These are phyloP conservation scores for Pterostichus madidus DNA, from an alignment of 2,888 invertebrate species.

Conservation along the genomic window DNA sequence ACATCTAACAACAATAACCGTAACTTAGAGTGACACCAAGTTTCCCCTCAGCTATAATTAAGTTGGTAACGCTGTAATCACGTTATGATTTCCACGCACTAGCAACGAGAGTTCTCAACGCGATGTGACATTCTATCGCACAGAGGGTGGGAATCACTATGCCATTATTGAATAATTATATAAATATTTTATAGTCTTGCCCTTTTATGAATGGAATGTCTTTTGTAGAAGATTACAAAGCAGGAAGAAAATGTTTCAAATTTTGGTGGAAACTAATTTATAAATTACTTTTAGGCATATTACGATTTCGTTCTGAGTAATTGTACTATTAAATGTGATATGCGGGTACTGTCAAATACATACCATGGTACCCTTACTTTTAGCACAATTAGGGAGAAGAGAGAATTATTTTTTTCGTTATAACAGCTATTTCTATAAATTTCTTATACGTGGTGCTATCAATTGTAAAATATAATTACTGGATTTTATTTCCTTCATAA, in stretches of 20 bases:
- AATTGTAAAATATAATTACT: too few species aligned
- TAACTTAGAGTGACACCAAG: constrained; percentile 46
- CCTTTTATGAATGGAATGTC: background rate
- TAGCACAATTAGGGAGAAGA: too few species aligned
- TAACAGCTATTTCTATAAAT: too few species aligned
- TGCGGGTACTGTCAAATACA: constrained; percentile 39
- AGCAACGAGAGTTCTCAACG: constrained; percentile 13
- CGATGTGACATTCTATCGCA: background rate
- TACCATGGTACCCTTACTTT: constrained; percentile 31
- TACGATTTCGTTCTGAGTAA: background rate
- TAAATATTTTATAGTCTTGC: background rate
- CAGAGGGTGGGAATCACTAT: background rate
- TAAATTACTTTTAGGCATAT: background rate
- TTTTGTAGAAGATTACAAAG: too few species aligned
- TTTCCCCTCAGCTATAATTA: constrained; percentile 53
- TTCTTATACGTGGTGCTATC: too few species aligned
- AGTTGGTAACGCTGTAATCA: constrained; percentile 52
- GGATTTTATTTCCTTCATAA: too few species aligned
- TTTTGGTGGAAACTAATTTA: constrained; percentile 21
- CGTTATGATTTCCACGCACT: constrained; percentile 42
- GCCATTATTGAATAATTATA: constrained; percentile 23
- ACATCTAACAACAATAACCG: constrained; percentile 44
- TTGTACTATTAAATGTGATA: background rate
- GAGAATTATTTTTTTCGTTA: too few species aligned
- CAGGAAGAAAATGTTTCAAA: too few species aligned